Evolutionary conservation across 2,113 vertebrate species (phyloP), one percentile per base, ranked within the genome.

Genomic region (Pagrus major): DNA sequence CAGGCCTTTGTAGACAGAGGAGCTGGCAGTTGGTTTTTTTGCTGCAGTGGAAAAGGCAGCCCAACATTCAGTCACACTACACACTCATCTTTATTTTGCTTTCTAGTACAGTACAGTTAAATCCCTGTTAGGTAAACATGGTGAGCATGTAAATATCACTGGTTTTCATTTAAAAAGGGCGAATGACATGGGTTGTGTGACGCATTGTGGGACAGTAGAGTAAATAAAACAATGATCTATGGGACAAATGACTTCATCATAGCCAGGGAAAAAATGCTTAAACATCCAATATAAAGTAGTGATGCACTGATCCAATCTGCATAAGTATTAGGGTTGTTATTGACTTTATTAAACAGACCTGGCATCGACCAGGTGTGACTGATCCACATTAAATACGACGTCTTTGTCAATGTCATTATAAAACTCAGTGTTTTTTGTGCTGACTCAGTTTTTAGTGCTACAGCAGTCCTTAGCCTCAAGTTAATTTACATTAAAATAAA

Each of bases 1-100:
- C 33, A 52, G 15, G 39, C 27, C 31, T 39, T 39, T 35, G 44
- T 20, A 37, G 42, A 29, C 6, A 33, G 46, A 61, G 31, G 74
- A 66, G 12, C 14, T 41, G 14, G 42, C 5, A 9, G 49, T 56
- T 18, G 16, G 18, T 42, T 39, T 60, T 65, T n/a, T n/a, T n/a
- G 29, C 41, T 60, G 9, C 23, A 44, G 9, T 52, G 77, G 59
- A 49, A 23, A 78, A 71, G 44, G 49, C 21, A 52, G 63, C 39
- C n/a, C 41, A 21, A 9, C 44, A 27, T 47, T 64, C 8, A 51
- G 29, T 41, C 37, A 39, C 16, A 15, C 31, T 16, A 27, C 23
- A 47, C 37, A 64, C 18, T 1, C 21, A 23, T 15, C 7, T 46
- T 27, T 0, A 1, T 21, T 23, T 60, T 67, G 46, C 15, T 64